phyloP scores from a whole-genome alignment of 2,888 invertebrate genomes.

The Hyles lineata region DNA sequence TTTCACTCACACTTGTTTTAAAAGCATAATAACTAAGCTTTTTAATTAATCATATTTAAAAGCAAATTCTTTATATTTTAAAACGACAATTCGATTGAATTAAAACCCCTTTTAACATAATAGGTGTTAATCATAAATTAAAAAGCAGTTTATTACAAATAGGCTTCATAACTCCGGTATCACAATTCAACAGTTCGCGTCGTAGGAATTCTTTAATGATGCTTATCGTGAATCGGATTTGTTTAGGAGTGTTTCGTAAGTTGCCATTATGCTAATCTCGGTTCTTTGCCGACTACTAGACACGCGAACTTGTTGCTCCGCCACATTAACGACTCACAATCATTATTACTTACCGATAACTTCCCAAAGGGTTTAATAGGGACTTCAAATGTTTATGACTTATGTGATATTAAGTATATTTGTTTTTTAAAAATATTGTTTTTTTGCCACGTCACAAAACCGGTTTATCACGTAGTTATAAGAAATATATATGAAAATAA shows the following conservation, averaged over 20 bases:
- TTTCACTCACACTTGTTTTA: too few relatives aligned
- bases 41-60: not conserved
- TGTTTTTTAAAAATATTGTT: too few relatives aligned
- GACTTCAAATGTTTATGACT: too few relatives aligned
- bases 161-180: not conserved
- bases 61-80: not conserved
- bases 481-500: too few relatives aligned
- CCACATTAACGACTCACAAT: constrained; percentile 45
- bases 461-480: too few relatives aligned
- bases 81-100: too few relatives aligned
- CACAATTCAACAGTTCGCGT: constrained; percentile 7
- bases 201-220: constrained; percentile 44
- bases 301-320: constrained; percentile 82
- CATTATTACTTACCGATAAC: constrained; percentile 27
- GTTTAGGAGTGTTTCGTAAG: constrained; percentile 61
- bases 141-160: not conserved
- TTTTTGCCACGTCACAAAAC: too few relatives aligned
- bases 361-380: not conserved
- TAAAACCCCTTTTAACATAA: too few relatives aligned
- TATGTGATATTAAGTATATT: too few relatives aligned
- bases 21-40: too few relatives aligned
- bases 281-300: constrained; percentile 38
- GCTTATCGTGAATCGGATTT: constrained; percentile 49
- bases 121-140: not conserved
- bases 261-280: constrained; percentile 70